A percentile compares a stretch with the other conserved stretches of the same genome.
Evolutionary conservation across 2,797 vertebrate species (phyloP).

Genomic region (Catamblyrhynchus diadema): DNA sequence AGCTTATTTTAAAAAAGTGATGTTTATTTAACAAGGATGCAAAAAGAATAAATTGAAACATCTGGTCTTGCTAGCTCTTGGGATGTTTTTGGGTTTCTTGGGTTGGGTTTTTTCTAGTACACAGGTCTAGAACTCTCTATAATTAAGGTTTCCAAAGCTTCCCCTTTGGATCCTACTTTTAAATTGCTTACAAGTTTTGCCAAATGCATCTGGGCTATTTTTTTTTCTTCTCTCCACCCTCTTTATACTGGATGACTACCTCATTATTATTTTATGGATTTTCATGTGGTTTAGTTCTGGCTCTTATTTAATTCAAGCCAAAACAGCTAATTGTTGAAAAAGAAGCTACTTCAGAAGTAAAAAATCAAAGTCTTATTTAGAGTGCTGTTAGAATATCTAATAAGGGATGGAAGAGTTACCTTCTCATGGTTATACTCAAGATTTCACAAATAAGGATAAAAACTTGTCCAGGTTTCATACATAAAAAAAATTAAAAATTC

Average conservation of each 20-base stretch:
- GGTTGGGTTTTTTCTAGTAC: neutral
- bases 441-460: neutral
- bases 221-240: neutral
- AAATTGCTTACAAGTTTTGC: neutral
- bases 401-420: neutral
- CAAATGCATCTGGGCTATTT: neutral
- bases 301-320: neutral
- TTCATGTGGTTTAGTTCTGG: neutral
- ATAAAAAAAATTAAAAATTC: accelerated
- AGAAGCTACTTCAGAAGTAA: neutral
- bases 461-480: neutral
- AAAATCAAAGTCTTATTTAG: neutral
- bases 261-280: neutral
- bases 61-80: neutral
- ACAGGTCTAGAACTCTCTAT: neutral
- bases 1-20: accelerated
- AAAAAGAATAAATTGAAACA: neutral
- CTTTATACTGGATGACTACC: neutral
- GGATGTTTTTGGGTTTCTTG: neutral
- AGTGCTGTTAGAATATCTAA: neutral
- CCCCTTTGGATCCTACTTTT: neutral
- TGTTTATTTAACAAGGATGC: neutral
- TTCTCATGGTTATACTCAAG: neutral
- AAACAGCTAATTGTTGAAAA: neutral
- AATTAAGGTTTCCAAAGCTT: neutral